Conservation (phyloP, 2,797 vertebrate species). For the Luscinia megarhynchos region DNA sequence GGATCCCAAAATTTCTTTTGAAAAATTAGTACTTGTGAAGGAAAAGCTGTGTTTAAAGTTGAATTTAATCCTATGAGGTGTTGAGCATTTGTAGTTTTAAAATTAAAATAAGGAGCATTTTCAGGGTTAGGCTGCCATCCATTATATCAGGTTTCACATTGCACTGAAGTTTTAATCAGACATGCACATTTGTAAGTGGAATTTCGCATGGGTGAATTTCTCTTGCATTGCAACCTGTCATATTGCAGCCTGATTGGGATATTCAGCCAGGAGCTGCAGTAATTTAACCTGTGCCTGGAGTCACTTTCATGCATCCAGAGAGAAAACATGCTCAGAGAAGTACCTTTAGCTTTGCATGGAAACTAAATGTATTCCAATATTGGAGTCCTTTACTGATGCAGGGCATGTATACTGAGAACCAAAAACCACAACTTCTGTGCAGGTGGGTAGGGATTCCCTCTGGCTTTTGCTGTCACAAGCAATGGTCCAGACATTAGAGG, state of each 20-base stretch:
- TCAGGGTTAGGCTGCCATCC: conserved; percentile 1
- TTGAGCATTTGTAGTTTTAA: background rate
- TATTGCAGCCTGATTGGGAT: background rate
- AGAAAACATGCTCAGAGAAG: background rate
- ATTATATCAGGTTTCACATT: background rate
- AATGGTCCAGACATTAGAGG: background rate
- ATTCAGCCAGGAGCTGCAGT: background rate
- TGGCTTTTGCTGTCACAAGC: background rate
- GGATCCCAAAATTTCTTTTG: background rate
- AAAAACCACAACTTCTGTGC: background rate
- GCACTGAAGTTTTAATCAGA: background rate
- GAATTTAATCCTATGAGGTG: background rate
- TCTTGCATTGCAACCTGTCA: background rate
- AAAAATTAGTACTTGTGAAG: background rate
- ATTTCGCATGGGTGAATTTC: background rate
- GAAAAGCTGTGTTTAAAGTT: conserved; percentile 9
- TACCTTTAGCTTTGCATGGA: background rate
- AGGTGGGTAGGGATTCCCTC: background rate
- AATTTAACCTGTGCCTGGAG: background rate
- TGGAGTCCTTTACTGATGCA: background rate
- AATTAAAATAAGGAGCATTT: conserved; percentile 14
- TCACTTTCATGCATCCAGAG: background rate
- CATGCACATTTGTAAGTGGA: background rate
- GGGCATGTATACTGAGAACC: background rate
- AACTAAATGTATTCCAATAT: background rate